Base-by-base conservation (phyloP, 2,888 invertebrate species). In the Mesorhabditis sp. region DNA sequence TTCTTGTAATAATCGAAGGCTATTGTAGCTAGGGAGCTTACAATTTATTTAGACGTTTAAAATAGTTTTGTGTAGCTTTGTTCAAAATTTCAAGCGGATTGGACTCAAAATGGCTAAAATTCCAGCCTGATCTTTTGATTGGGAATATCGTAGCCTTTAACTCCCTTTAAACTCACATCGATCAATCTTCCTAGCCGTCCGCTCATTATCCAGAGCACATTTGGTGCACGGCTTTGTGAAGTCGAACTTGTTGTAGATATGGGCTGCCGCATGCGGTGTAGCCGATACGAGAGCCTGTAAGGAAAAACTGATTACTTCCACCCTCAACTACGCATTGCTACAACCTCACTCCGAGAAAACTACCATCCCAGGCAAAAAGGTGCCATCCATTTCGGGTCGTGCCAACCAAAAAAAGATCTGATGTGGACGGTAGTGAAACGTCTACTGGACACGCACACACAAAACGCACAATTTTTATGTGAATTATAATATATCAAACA, bases 151-250 rank as follows among this genome's bases (percentile, higher is more conserved):
- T 15, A 63, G 42, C 7, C 44, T 43, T 5, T 10, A 10, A 13
- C 5, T 42, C 42, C 10, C 44, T 5, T 7, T 5, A 10, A 28
- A 72, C 80, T 68, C 65, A 83, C 83, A 81, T 73, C 73, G 67
- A 68, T 83, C 83, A 65, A 83, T 83, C 65, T 71, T 76, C 67
- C 80, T 69, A 44, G 82, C 83, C 41, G 73, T 80, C 45, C 70
- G 70, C 65, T 83, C 80, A 72, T 80, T 80, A n/a, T 78, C 74
- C 61, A 76, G 71, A 4, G 80, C 70, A 73, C 83, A 83, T 50
- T 77, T 76, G 45, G 75, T 71, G 71, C 83, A 83, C 0, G 82
- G 82, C 66, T 80, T 80, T 5, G 79, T 74, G 64, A 75, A 73
- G 73, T 82, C 82, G 65, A 77, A 76, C 69, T 79, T 80, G 71